Evolutionary conservation across 2,888 invertebrate genomes (phyloP), one percentile per base, ranked within the genome.

Genomic region (Drosophila siamana): DNA sequence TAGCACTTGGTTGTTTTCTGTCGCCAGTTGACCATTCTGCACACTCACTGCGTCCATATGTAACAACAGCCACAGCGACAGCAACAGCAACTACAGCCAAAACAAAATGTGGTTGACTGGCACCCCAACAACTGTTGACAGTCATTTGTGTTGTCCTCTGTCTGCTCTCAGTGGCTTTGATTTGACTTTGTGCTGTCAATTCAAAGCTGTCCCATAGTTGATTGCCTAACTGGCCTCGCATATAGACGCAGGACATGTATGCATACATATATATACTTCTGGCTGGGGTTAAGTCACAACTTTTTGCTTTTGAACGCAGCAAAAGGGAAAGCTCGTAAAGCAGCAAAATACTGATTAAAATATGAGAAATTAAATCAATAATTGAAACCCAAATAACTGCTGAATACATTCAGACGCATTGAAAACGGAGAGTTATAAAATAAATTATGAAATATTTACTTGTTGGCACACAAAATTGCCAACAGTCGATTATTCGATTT

Each of bases 131-230:
- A 78, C 74, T 72, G 69, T 64, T 75, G 75, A 80, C 75, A 78
- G 59, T 44, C 69, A 59, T 68, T 86, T 78, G 74, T 64, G 62
- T 44, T 11, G 13, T 36, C 4, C 9, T 13, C 9, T 33, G 13
- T 38, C 24, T 38, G 13, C 22, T 15, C 33, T 33, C 71, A 74
- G 75, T 75, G 84, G 80, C 78, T 68, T 73, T 78, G 87, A 76
- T 70, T 78, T 78, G 75, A 69, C 82, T 81, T 86, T 78, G 62
- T 65, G 59, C 64, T 71, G 72, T 69, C 78, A 74, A 66, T 83
- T 74, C 41, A 62, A 36, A 66, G 59, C 66, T 62, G 57, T 46
- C 57, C 56, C 47, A 16, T 38, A 48, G 43, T 50, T 63, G 68
- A 43, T 46, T 43, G 26, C 36, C 16, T 19, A 50, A 26, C 19